Evolutionary conservation across 2,113 vertebrate species (phyloP), one percentile per base, ranked within the genome.

Genomic region (Cairina moschata): DNA sequence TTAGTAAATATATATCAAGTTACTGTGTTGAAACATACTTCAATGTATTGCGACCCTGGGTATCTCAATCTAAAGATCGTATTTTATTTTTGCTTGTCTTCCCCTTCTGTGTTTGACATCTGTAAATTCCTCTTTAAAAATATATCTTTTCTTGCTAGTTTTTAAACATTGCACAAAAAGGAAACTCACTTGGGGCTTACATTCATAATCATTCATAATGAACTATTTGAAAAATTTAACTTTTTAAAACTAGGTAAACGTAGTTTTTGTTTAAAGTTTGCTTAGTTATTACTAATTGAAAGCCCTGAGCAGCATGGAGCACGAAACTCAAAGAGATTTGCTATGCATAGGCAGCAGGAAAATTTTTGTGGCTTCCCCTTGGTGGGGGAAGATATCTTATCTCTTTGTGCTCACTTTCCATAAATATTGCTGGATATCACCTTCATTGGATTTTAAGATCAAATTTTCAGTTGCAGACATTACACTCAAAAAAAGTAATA

Each of bases 1-100:
- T 98, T 97, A 96, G 97, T 97, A 98, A 98, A 98, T 97, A 98
- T 97, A 96, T 98, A 97, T 98, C 86, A 74, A 97, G 96, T 98
- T 98, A 91, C 97, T 76, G 8, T 86, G 85, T 92, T 93, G 97
- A 97, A 98, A 97, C 92, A 50, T 86, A 93, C 88, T 92, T 95
- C 85, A 58, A 95, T 23, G 28, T 80, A 97, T 97, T 97, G 95
- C 71, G 71, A 97, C 83, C 87, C 83, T 60, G 71, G 67, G 90
- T 94, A 92, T 94, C 95, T 97, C 95, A 96, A 97, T 98, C 85
- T 89, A 95, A 97, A 97, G 88, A 96, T 94, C 77, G 34, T 50
- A 40, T 88, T 92, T 97, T 93, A 83, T 87, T 97, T 96, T 96
- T 82, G 56, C 44, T 84, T 86, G 44, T 75, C n/a, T 90, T 82